Evolutionary conservation across 2,113 vertebrate species (phyloP), one percentile per base, ranked within the genome.

Genomic region (Pontoporia blainvillei): DNA sequence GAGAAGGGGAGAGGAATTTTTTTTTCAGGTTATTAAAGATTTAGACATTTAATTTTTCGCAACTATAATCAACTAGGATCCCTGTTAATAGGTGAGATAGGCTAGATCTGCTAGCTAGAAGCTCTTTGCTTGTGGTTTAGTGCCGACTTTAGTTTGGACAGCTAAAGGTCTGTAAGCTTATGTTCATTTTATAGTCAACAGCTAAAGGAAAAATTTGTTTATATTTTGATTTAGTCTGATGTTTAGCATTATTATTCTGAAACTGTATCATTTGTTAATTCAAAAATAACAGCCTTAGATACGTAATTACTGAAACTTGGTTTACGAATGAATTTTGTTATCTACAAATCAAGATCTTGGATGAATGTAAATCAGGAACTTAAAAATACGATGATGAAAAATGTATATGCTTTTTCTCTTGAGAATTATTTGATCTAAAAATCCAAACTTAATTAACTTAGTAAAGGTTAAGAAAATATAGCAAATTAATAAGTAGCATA

Each of bases 251-350:
- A 23, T 64, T 81, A 61, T 69, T 96, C 75, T 85, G 79, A 81
- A 69, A 61, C 41, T 67, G 17, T 66, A 18, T 87, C 73, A 59
- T 66, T 86, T 94, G 18, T 73, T 90, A 59, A 83, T 83, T 94
- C 21, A 94, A 84, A 96, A 94, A 73, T 84, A 87, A 78, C 62
- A 59, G 11, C 29, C 39, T 72, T 86, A 61, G 17, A 39, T 86
- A 79, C 5, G 17, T 62, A 86, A 71, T 78, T 69, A 82, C 25
- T 95, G 44, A 75, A 52, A 89, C 25, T 95, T 76, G 44, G 79
- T 84, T 87, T 95, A 81, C 36, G 34, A 94, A 71, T 78, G 61
- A 90, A 78, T 93, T 93, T 87, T 64, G 25, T 96, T 93, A 71
- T 39, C 10, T 73, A 0, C 94, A 27, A 94, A 36, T 93, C 54